A percentile compares a stretch with the other conserved stretches of the same genome.
Evolutionary conservation across 2,113 vertebrate genomes (phyloP).

Genomic region (Pseudopodoces humilis): DNA sequence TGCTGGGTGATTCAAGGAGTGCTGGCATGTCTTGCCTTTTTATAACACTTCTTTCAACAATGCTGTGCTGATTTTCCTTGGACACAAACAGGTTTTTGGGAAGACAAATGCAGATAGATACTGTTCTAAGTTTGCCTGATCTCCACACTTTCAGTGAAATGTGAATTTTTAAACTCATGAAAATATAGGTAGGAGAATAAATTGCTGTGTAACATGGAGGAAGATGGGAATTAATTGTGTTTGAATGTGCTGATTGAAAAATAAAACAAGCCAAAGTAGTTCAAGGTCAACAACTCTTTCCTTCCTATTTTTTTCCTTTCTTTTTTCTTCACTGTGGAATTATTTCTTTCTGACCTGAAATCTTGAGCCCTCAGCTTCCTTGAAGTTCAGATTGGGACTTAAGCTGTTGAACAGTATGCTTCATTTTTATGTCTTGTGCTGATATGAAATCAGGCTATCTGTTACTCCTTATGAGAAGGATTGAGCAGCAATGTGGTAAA

Average conservation of each 20-base stretch:
- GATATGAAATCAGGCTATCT: neutral
- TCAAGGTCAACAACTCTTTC: neutral
- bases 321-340: too few relatives aligned
- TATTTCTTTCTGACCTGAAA: neutral
- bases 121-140: neutral
- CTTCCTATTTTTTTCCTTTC: neutral
- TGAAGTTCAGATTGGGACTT: neutral
- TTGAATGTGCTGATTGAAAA: neutral
- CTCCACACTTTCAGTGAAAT: neutral
- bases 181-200: neutral
- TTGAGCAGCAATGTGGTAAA: neutral
- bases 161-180: neutral
- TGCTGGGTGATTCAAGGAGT: neutral
- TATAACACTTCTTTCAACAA: accelerated
- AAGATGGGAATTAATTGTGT: neutral
- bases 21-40: accelerated
- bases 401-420: neutral
- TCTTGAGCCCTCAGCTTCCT: neutral
- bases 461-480: neutral
- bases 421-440: neutral
- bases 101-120: neutral
- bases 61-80: neutral
- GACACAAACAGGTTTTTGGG: neutral
- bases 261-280: neutral
- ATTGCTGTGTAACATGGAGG: neutral